Conservation (phyloP, 2,797 vertebrate species). For the Halcyon smyrnensis region DNA sequence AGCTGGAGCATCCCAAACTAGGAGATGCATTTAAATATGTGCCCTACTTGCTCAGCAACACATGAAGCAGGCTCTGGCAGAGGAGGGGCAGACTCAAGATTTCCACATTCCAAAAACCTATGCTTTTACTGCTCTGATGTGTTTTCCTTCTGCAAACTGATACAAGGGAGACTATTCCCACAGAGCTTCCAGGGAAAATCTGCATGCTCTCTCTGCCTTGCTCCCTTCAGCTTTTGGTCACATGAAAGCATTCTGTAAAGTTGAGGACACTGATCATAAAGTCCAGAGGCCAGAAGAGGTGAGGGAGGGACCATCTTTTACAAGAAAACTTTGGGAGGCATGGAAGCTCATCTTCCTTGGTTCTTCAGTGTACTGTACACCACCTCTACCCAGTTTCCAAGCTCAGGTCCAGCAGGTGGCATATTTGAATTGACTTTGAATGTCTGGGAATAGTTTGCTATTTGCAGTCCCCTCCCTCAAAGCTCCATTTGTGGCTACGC, state of each 20-base stretch:
- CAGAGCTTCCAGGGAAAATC: not conserved
- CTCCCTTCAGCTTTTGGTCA: not conserved
- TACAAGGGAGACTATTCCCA: not conserved
- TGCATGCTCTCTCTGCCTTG: not conserved
- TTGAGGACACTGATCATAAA: not conserved
- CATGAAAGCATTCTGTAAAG: not conserved
- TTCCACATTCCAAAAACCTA: not conserved
- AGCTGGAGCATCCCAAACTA: not conserved
- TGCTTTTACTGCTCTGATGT: not conserved
- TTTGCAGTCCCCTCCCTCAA: not conserved
- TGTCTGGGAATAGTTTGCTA: not conserved
- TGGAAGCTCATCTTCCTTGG: not conserved
- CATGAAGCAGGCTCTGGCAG: not conserved
- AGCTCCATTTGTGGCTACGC: not conserved
- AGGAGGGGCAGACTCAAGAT: not conserved
- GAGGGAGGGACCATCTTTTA: not conserved
- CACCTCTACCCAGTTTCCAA: not conserved
- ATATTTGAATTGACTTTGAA: not conserved
- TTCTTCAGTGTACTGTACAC: not conserved
- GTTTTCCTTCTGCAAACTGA: constrained; percentile 19
- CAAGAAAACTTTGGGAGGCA: not conserved
- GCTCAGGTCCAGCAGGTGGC: not conserved
- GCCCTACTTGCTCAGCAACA: constrained; percentile 2
- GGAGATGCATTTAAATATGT: not conserved
- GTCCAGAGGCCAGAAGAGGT: not conserved